Evolutionary conservation across 1,140 invertebrate genomes (phyloP), one percentile per base, ranked within the genome.

Genomic region (Metaphire vulgaris): DNA sequence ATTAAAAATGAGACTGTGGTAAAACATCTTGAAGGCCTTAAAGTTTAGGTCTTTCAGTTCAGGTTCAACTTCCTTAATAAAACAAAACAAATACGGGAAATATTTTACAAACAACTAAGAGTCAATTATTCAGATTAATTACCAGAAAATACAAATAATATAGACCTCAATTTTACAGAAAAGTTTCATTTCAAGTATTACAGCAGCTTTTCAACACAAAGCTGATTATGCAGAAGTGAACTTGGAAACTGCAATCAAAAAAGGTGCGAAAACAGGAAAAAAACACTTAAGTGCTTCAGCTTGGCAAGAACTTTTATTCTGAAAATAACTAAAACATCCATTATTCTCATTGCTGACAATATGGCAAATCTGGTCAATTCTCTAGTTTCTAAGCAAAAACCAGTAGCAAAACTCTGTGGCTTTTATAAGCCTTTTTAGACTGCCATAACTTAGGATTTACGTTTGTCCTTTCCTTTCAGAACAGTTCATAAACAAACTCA

Each of bases 1-100:
- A n/a, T n/a, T n/a, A n/a, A n/a, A n/a, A n/a, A 97, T 90, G 0
- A 97, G 83, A 82, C 92, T 93, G 80, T 95, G 91, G 83, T 96
- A 96, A 0, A 97, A 86, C 29, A 89, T 86, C 33, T 91, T 89
- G 87, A 98, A 97, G 82, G 95, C 93, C 85, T 97, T 93, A 87
- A 96, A 97, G 28, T 91, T 96, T 93, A 32, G 90, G 91, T 78
- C 90, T 88, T 79, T 91, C 91, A 29, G 88, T 72, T 66, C 87
- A 12, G 89, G 90, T 84, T 97, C 95, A 0, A 94, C 91, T 83
- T 93, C 91, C 88, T 67, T n/a, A 80, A 80, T 67, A 77, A 76
- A 76, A 74, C 76, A 74, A 70, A 77, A 26, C 15, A 16, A 2
- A 15, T 6, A 29, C 14, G 64, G 16, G 26, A 74, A 76, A 75